These are phyloP conservation scores for Synanthedon vespiformis DNA, from an alignment of 2,888 invertebrate species.

Conservation along the genomic window DNA sequence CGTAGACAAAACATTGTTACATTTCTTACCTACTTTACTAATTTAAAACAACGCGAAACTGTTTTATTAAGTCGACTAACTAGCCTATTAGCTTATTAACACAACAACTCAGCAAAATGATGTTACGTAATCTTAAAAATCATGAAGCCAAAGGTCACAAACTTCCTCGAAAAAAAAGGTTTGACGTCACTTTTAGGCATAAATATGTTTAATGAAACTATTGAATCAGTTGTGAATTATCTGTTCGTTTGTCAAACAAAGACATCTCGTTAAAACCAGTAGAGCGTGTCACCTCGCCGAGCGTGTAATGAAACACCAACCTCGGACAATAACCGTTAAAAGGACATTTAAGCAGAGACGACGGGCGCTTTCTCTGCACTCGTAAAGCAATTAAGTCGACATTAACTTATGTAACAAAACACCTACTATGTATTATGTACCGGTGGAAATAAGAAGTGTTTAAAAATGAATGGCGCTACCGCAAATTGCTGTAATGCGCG, in stretches of 20 bases:
- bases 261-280: slow-evolving; percentile 50
- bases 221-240: slow-evolving; percentile 22
- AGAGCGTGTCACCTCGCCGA: slow-evolving; percentile 42
- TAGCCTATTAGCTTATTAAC: too few relatives aligned
- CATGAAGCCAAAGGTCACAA: too few relatives aligned
- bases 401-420: slow-evolving; percentile 10
- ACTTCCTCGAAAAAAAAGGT: too few relatives aligned
- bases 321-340: slow-evolving; percentile 58
- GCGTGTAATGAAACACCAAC: slow-evolving; percentile 66
- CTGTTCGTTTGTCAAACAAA: slow-evolving; percentile 28
- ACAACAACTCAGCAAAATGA: too few relatives aligned
- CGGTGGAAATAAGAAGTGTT: neutral
- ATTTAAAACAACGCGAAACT: too few relatives aligned
- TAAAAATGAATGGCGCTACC: slow-evolving; percentile 8
- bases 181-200: too few relatives aligned
- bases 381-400: slow-evolving; percentile 35
- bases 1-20: too few relatives aligned
- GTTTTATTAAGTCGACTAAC: too few relatives aligned
- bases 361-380: slow-evolving; percentile 38
- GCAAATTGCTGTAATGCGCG: slow-evolving; percentile 10
- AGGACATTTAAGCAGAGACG: slow-evolving; percentile 43
- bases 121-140: too few relatives aligned
- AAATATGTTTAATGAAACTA: neutral
- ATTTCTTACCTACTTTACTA: too few relatives aligned
- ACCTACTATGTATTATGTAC: neutral